Percentiles rank a stretch among this genome's conserved stretches.
Conservation (phyloP, 2,888 invertebrate genomes). For the Platycheirus albimanus region DNA sequence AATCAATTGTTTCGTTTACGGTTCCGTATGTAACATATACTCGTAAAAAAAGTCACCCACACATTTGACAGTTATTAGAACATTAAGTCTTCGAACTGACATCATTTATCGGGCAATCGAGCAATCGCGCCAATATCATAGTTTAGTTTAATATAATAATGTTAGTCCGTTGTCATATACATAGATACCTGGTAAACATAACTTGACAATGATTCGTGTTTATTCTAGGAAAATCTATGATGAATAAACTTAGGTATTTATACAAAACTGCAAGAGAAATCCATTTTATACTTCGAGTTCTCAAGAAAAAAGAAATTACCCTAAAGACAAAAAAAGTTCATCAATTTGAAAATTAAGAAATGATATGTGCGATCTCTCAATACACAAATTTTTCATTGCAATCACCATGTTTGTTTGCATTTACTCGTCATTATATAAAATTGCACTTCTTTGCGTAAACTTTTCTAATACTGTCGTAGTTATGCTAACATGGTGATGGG, state of each 20-base stretch:
- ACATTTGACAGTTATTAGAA: background rate
- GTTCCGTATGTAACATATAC: background rate
- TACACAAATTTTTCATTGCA: slow-evolving; percentile 58
- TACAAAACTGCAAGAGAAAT: background rate
- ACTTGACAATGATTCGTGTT: background rate
- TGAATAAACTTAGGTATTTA: background rate
- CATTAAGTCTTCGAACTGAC: slow-evolving; percentile 8
- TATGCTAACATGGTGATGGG: slow-evolving; percentile 59
- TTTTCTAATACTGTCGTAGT: slow-evolving; percentile 33
- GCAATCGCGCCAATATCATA: slow-evolving; percentile 12
- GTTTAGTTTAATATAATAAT: background rate
- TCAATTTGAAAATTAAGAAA: slow-evolving; percentile 23
- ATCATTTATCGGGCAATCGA: background rate
- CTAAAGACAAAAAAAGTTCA: background rate
- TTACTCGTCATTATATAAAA: slow-evolving; percentile 26
- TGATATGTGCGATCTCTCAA: slow-evolving; percentile 40
- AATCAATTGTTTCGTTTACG: slow-evolving; percentile 7
- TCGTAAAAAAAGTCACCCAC: slow-evolving; percentile 4
- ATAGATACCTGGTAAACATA: background rate
- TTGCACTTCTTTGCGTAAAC: slow-evolving; percentile 52
- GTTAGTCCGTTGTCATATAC: slow-evolving; percentile 1
- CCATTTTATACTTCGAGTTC: too few relatives aligned
- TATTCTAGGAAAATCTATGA: slow-evolving; percentile 22
- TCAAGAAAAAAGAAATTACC: background rate
- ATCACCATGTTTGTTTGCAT: slow-evolving; percentile 50